Base-by-base conservation (phyloP, 2,888 invertebrate species). In the Unio pictorum region DNA sequence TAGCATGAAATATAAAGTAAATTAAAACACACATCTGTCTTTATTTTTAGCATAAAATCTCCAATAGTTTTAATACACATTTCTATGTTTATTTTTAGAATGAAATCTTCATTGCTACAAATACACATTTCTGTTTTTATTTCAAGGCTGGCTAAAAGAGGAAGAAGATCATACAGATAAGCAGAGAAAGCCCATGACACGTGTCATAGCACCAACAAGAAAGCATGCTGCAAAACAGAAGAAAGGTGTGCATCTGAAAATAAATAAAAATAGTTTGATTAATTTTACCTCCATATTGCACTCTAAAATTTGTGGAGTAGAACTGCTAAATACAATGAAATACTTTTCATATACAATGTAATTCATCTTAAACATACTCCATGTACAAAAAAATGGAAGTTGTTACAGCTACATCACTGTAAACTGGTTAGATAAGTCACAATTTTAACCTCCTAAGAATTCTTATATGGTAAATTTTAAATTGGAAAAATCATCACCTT, bases 201-300 rank as follows among this genome's bases (percentile, higher is more conserved):
- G 81, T 62, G 78, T 81, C 28, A 78, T 81, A 61, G 81, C 81
- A 65, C 76, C 77, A 34, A 76, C 72, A 45, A 74, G 78, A 58
- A 80, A 80, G 61, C 68, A 72, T 8, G 26, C 55, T 23, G 80
- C 77, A 68, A 78, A 76, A 62, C 75, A 76, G 68, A 77, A 77
- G 65, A 79, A 78, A 76, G 80, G 80, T 76, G 57, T 30, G 66
- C 54, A 11, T 17, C 15, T 23, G 23, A 28, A 55, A 20, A 57
- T 0, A 26, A 20, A 20, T 18, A 56, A 23, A 64, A 54, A 20
- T 23, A 15, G 61, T 7, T 61, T 1, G 11, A 28, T 28, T 18
- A 61, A 28, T n/a, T 28, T 26, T 18, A 61, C 20, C 30, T 61
- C 20, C 20, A 61, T 62, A 30, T 62, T 18, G 23, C 58, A 26